Evolutionary conservation across 1,140 invertebrate species (phyloP).

Genomic region (Zaprionus davidi): DNA sequence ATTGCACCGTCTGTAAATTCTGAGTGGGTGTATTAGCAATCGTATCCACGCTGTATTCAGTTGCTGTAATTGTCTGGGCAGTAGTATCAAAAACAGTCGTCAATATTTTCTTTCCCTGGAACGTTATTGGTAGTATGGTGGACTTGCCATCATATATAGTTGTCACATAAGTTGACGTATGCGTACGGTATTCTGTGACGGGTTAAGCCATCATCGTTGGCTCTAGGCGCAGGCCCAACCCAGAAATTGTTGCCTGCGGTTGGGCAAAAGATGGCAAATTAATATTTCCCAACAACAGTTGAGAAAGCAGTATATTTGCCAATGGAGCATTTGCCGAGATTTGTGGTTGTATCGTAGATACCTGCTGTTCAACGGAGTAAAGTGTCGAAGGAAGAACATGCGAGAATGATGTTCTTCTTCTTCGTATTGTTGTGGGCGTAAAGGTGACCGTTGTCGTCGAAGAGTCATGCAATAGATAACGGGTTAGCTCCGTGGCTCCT

Average conservation of each 20-base stretch:
- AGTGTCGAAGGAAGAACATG: conserved; percentile 93
- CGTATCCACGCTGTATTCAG: conserved; percentile 94
- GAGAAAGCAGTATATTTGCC: conserved; percentile 93
- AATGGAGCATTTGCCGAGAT: conserved; percentile 91
- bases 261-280: conserved; percentile 84
- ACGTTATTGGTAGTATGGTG: conserved; percentile 93
- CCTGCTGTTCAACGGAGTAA: conserved; percentile 92
- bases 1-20: conserved; percentile 75
- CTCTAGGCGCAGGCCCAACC: conserved; percentile 82
- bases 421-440: conserved; percentile 92
- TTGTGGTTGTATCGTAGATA: conserved; percentile 91
- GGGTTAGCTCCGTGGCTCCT: conserved; percentile 93
- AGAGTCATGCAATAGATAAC: conserved; percentile 92
- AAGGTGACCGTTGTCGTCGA: conserved; percentile 92
- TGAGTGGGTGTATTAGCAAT: conserved; percentile 92
- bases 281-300: conserved; percentile 91
- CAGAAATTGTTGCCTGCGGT: conserved; percentile 37
- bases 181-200: conserved; percentile 92
- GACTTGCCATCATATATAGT: conserved; percentile 94
- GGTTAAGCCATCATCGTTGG: conserved; percentile 82
- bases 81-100: conserved; percentile 94
- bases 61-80: conserved; percentile 93
- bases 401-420: conserved; percentile 92
- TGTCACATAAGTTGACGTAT: conserved; percentile 94
- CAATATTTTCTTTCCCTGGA: conserved; percentile 94